Evolutionary conservation across 2,888 invertebrate genomes (phyloP).

Genomic region (Nasonia oneida): DNA sequence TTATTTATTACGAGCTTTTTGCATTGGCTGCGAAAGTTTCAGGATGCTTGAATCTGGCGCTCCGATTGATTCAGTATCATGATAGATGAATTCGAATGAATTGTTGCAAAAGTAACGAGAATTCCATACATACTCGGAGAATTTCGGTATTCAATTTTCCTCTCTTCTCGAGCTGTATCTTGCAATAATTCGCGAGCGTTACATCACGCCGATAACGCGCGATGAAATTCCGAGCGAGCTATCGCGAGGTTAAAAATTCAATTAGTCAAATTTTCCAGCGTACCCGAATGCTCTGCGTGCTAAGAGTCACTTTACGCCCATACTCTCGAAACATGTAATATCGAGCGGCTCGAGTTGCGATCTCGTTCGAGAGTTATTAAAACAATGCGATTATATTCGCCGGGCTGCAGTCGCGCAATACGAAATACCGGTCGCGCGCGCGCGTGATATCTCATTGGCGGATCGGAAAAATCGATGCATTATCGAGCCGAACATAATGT

Average conservation of each 20-base stretch:
- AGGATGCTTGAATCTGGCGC: too few species aligned
- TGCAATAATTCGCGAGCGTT: too few species aligned
- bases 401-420: neutral
- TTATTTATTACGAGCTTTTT: constrained; percentile 3
- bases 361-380: constrained; percentile 39
- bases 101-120: too few species aligned
- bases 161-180: too few species aligned
- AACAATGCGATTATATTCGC: constrained; percentile 42
- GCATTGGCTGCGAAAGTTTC: neutral
- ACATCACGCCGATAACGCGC: neutral
- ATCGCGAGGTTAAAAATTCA: neutral
- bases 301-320: neutral
- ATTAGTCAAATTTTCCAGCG: constrained; percentile 10
- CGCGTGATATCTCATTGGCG: constrained; percentile 11
- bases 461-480: constrained; percentile 43
- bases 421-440: neutral
- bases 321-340: neutral
- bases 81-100: too few species aligned
- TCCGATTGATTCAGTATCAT: too few species aligned
- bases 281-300: neutral
- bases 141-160: too few species aligned
- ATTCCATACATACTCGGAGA: too few species aligned
- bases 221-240: neutral
- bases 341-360: neutral
- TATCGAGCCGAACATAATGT: neutral